Percentiles rank a stretch among this genome's conserved stretches.
Evolutionary conservation across 2,888 invertebrate species (phyloP).

Genomic region (Agapostemon virescens): DNA sequence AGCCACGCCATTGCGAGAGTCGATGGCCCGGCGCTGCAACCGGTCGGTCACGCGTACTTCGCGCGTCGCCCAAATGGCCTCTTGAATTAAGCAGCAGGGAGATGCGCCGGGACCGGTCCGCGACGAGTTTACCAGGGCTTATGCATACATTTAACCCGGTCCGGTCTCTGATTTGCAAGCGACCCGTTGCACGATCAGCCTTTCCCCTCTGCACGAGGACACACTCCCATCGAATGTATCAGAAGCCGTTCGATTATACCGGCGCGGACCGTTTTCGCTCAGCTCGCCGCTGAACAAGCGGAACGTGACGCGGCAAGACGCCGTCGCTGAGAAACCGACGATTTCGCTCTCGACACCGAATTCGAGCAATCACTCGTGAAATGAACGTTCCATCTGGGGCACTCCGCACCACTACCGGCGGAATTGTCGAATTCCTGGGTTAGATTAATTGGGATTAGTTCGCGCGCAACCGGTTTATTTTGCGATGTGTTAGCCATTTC

Average conservation of each 20-base stretch:
- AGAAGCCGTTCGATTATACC: constrained; percentile 14
- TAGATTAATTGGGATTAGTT: constrained; percentile 11
- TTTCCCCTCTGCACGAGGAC: neutral
- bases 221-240: neutral
- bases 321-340: constrained; percentile 4
- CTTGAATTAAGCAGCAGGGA: constrained; percentile 66
- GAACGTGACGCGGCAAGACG: neutral
- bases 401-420: neutral
- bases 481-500: neutral
- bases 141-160: constrained; percentile 66
- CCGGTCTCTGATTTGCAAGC: constrained; percentile 56
- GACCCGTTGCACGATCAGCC: constrained; percentile 46
- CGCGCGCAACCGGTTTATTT: neutral
- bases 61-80: constrained; percentile 61
- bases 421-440: constrained; percentile 12
- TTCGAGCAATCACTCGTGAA: constrained; percentile 6
- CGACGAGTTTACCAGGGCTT: constrained; percentile 63
- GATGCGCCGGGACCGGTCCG: constrained; percentile 41
- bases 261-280: neutral
- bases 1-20: constrained; percentile 10
- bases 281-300: constrained; percentile 19
- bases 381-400: neutral
- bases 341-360: neutral
- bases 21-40: constrained; percentile 65
- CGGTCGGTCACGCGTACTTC: constrained; percentile 71